Evolutionary conservation across 1,140 invertebrate genomes (phyloP).

Genomic region (Lucilia cuprina): DNA sequence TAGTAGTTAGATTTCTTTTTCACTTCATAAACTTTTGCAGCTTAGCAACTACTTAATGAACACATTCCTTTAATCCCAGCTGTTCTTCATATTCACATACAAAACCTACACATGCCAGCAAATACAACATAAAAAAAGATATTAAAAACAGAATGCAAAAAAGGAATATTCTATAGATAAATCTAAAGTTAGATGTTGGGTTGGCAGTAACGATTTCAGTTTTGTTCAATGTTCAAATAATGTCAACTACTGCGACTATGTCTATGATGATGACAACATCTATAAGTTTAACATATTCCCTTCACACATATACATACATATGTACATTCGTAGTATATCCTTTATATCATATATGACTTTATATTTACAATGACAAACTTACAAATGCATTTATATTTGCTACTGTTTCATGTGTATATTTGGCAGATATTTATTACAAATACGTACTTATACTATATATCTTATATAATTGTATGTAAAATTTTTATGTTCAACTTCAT

Average conservation of each 20-base stretch:
- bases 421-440: background rate
- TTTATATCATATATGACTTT: no score
- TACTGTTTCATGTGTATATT: no score
- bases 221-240: constrained; percentile 27
- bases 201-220: constrained; percentile 5
- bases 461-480: background rate
- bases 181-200: constrained; percentile 3
- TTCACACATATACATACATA: background rate
- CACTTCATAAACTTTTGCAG: no score
- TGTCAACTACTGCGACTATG: constrained; percentile 8
- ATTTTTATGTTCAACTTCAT: constrained; percentile 17
- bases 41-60: no score
- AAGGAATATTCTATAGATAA: background rate
- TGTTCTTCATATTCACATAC: background rate
- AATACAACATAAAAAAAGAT: background rate
- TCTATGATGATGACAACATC: background rate
- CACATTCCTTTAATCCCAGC: no score
- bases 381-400: no score
- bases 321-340: background rate
- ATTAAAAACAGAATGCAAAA: background rate
- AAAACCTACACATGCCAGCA: background rate
- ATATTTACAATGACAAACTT: no score
- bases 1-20: no score
- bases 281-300: background rate
- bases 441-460: background rate